phyloP scores from a whole-genome alignment of 1,140 invertebrate species.

The Drosophila ananassae region DNA sequence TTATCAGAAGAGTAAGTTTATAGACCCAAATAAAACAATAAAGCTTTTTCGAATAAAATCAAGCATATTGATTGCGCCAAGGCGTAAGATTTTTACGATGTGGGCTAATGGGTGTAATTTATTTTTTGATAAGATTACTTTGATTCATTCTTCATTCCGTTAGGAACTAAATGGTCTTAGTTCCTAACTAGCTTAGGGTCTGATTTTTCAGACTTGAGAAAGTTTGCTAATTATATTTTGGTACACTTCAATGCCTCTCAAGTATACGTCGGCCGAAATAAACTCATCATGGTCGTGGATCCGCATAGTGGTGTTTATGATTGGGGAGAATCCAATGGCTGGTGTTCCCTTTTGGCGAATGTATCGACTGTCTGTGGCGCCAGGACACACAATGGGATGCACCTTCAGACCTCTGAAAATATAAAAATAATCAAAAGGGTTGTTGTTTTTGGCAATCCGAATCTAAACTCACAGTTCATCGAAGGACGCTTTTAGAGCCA shows the following conservation, averaged over 20 bases:
- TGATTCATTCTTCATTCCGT: not conserved
- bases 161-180: not conserved
- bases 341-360: conserved; percentile 89
- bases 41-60: not conserved
- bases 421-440: not conserved
- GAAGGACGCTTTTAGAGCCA: conserved; percentile 88
- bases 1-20: not conserved
- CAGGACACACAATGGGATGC: conserved; percentile 89
- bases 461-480: conserved; percentile 85
- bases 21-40: not conserved
- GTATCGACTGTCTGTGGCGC: conserved; percentile 90
- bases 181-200: no score
- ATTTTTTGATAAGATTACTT: not conserved
- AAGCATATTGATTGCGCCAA: not conserved
- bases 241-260: conserved; percentile 90
- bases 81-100: not conserved
- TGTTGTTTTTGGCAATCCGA: not conserved
- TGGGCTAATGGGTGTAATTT: no score
- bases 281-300: conserved; percentile 93
- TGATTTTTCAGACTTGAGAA: conserved; percentile 83
- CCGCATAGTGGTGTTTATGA: conserved; percentile 89
- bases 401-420: conserved; percentile 85
- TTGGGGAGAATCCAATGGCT: conserved; percentile 91
- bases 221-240: conserved; percentile 86
- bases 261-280: conserved; percentile 88